These are phyloP conservation scores for Apistogramma diplotaenia DNA, from an alignment of 2,113 vertebrate genomes.

Conservation along the genomic window DNA sequence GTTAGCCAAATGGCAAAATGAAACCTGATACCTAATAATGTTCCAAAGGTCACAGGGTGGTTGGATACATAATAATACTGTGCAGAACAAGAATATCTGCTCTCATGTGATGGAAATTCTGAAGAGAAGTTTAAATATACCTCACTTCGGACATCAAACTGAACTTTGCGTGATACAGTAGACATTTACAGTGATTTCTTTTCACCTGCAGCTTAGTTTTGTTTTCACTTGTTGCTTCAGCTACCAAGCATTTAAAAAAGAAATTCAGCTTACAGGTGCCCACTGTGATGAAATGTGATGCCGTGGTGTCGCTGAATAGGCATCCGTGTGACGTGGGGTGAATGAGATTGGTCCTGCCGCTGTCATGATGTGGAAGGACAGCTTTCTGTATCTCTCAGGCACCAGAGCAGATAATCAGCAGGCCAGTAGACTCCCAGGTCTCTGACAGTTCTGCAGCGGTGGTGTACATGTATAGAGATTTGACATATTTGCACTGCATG, in stretches of 20 bases:
- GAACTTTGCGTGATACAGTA: not conserved
- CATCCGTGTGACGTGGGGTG: not conserved
- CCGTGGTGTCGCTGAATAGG: not conserved
- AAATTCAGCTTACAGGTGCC: not conserved
- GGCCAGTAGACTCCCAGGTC: not conserved
- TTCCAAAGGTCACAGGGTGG: not conserved
- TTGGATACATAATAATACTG: not conserved
- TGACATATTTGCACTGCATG: not conserved
- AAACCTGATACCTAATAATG: not conserved
- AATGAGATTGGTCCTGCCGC: not conserved
- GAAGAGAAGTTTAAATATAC: not conserved
- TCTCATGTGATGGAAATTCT: not conserved
- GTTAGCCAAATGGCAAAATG: not conserved
- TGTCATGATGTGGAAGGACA: not conserved
- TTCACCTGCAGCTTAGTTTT: not conserved
- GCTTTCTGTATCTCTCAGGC: not conserved
- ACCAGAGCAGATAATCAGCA: not conserved
- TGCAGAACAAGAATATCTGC: not conserved
- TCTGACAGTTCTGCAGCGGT: not conserved
- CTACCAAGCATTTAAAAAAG: not conserved
- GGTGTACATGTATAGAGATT: not conserved
- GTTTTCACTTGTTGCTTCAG: not conserved
- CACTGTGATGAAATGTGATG: not conserved
- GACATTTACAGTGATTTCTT: not conserved
- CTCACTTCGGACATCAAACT: not conserved